These are phyloP conservation scores for Eupithecia centaureata DNA, from an alignment of 2,888 invertebrate species.

Conservation along the genomic window DNA sequence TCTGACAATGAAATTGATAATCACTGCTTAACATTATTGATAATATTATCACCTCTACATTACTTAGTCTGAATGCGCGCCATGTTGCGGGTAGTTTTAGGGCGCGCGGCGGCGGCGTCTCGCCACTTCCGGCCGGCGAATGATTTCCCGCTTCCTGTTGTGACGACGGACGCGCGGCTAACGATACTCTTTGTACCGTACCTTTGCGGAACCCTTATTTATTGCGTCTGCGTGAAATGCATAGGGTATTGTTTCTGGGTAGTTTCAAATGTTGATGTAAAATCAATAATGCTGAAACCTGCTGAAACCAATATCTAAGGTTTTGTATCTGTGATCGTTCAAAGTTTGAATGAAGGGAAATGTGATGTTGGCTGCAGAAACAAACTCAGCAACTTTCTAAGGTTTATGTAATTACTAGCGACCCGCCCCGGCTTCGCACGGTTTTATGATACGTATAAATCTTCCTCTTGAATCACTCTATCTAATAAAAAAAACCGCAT, in stretches of 20 bases:
- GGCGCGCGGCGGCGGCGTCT: slow-evolving; percentile 68
- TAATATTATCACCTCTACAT: neutral
- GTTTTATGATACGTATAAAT: too few species aligned
- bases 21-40: neutral
- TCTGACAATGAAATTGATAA: too few species aligned
- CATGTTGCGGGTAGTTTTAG: slow-evolving; percentile 61
- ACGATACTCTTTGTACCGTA: slow-evolving; percentile 65
- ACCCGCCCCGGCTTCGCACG: too few species aligned
- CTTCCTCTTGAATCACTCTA: too few species aligned
- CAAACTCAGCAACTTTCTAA: too few species aligned
- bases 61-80: slow-evolving; percentile 18
- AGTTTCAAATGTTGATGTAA: slow-evolving; percentile 14
- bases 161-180: slow-evolving; percentile 55
- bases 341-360: neutral
- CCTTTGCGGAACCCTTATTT: slow-evolving; percentile 60
- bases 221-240: slow-evolving; percentile 52
- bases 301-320: neutral
- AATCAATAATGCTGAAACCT: neutral
- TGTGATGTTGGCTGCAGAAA: neutral
- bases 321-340: neutral
- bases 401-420: too few species aligned
- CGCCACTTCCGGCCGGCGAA: slow-evolving; percentile 69
- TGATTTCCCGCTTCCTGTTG: slow-evolving; percentile 76
- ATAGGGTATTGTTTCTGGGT: slow-evolving; percentile 26
- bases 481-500: too few species aligned